Percentiles rank a stretch among this genome's conserved stretches.
Evolutionary conservation across 2,888 invertebrate genomes (phyloP).

Genomic region (Spodoptera exigua): DNA sequence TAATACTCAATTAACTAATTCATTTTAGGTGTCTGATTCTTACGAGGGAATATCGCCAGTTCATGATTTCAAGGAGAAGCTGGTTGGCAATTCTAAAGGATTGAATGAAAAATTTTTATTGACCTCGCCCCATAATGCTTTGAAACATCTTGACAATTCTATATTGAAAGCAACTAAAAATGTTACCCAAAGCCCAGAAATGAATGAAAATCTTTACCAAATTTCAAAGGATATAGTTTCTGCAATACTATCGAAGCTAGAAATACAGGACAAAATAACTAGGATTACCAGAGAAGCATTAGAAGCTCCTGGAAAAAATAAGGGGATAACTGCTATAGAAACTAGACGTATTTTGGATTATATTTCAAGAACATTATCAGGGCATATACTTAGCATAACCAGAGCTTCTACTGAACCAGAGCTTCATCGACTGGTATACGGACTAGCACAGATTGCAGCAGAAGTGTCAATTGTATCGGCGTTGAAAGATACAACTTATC

Average conservation of each 20-base stretch:
- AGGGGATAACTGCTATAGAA: slow-evolving; percentile 85
- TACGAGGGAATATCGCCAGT: slow-evolving; percentile 81
- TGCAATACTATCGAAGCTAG: slow-evolving; percentile 82
- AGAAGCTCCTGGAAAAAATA: slow-evolving; percentile 82
- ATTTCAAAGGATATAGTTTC: slow-evolving; percentile 83
- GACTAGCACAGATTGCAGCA: slow-evolving; percentile 84
- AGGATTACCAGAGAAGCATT: slow-evolving; percentile 83
- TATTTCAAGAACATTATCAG: slow-evolving; percentile 82
- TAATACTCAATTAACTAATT: slow-evolving; percentile 1
- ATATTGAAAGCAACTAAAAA: slow-evolving; percentile 79
- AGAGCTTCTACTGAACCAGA: slow-evolving; percentile 84
- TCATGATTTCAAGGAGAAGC: slow-evolving; percentile 78
- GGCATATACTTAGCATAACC: slow-evolving; percentile 81
- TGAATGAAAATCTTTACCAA: slow-evolving; percentile 82
- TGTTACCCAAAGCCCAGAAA: slow-evolving; percentile 81
- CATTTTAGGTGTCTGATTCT: slow-evolving; percentile 66
- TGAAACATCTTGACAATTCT: slow-evolving; percentile 79
- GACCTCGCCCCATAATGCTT: slow-evolving; percentile 76
- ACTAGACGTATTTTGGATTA: slow-evolving; percentile 84
- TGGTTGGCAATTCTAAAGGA: slow-evolving; percentile 61
- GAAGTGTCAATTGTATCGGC: slow-evolving; percentile 85
- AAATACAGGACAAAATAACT: slow-evolving; percentile 86
- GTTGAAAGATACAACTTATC: slow-evolving; percentile 83
- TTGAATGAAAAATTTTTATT: slow-evolving; percentile 66
- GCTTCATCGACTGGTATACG: slow-evolving; percentile 83